A percentile compares a stretch with the other conserved stretches of the same genome.
These are phyloP conservation scores for Halichoeres trimaculatus DNA, from an alignment of 2,113 vertebrate species.

Conservation along the genomic window DNA sequence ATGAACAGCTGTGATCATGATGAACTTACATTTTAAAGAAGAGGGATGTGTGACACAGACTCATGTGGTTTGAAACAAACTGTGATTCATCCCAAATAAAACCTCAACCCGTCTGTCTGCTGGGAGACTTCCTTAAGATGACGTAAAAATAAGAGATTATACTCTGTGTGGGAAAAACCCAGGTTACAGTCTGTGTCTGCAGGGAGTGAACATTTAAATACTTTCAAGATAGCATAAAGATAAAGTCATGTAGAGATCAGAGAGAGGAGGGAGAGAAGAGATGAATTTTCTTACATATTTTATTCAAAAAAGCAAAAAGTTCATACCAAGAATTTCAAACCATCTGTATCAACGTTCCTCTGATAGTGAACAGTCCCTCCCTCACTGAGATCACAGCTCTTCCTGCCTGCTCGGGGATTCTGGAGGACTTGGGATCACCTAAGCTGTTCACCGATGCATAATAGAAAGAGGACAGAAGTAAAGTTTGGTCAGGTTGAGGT, in stretches of 20 bases:
- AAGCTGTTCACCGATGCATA: slow-evolving; percentile 5
- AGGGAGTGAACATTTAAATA: no score
- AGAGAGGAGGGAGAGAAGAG: no score
- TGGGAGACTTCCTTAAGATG: no score
- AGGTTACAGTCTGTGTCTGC: no score
- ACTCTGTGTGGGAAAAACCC: no score
- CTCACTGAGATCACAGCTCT: slow-evolving; percentile 16
- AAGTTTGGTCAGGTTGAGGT: slow-evolving; percentile 2
- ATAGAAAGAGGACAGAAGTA: not conserved
- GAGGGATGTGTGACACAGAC: no score
- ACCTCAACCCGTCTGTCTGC: no score
- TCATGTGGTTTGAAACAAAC: no score
- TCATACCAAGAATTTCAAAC: slow-evolving; percentile 75
- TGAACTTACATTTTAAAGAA: not conserved
- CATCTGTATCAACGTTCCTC: slow-evolving; percentile 75
- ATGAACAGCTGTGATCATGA: slow-evolving; percentile 36
- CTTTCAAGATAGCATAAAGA: no score
- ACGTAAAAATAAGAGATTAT: no score
- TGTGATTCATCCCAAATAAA: no score
- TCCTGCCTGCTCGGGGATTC: not conserved
- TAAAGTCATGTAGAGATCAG: no score
- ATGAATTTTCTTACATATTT: slow-evolving; percentile 71
- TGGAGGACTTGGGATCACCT: not conserved
- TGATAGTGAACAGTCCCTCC: slow-evolving; percentile 26
- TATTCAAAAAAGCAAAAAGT: slow-evolving; percentile 74